These are phyloP conservation scores for Entelurus aequoreus DNA, from an alignment of 2,113 vertebrate species.

Conservation along the genomic window DNA sequence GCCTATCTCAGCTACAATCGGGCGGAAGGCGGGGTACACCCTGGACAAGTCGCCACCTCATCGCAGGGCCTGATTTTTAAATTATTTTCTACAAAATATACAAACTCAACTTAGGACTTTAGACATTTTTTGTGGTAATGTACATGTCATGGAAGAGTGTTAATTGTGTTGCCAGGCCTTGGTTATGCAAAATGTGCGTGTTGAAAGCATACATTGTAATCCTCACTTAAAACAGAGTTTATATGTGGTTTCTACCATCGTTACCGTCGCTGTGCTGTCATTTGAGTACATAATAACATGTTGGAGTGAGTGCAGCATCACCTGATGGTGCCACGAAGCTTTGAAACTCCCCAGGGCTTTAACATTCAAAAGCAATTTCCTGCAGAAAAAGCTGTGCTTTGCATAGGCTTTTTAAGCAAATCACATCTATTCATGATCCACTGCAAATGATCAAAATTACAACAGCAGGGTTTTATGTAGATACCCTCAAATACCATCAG, in stretches of 20 bases:
- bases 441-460: no score
- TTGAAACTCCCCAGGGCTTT: neutral
- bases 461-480: constrained; percentile 16
- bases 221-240: constrained; percentile 2
- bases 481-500: constrained; percentile 25
- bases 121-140: no score
- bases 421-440: constrained; percentile 26
- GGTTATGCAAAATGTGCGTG: no score
- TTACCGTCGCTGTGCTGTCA: constrained; percentile 22
- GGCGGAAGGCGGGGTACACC: no score
- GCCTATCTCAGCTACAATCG: no score
- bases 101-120: no score
- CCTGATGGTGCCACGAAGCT: constrained; percentile 10
- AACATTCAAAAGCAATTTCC: constrained; percentile 28
- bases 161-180: no score
- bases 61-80: no score
- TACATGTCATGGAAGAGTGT: no score
- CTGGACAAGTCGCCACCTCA: no score
- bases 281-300: constrained; percentile 38
- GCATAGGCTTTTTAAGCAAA: constrained; percentile 20
- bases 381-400: constrained; percentile 28
- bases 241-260: constrained; percentile 37
- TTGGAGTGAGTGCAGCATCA: constrained; percentile 15
- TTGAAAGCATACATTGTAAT: no score
- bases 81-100: no score